Conservation (phyloP, 2,888 invertebrate species). For the Ditula angustiorana region DNA sequence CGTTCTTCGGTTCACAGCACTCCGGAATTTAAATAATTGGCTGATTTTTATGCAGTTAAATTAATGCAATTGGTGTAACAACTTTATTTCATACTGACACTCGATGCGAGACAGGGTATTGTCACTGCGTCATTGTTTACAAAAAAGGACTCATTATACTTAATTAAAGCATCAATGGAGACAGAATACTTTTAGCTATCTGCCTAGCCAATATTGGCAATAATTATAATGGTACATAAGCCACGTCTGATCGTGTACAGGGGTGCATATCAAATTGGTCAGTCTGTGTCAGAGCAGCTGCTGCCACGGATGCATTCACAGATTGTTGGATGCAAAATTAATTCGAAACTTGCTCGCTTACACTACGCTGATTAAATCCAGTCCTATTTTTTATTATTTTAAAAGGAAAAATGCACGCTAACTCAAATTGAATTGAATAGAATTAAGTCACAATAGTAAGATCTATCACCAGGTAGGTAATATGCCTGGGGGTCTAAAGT, state of each 20-base stretch:
- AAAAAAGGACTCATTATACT: not conserved
- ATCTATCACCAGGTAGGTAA: too few relatives aligned
- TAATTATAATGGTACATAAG: constrained; percentile 31
- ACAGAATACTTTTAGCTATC: constrained; percentile 8
- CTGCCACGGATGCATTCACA: constrained; percentile 68
- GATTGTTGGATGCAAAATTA: constrained; percentile 79
- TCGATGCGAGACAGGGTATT: constrained; percentile 51
- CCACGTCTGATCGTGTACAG: constrained; percentile 54
- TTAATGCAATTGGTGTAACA: constrained; percentile 80
- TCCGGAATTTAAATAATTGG: constrained; percentile 82
- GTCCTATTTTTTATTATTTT: constrained; percentile 18
- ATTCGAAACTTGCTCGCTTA: constrained; percentile 49
- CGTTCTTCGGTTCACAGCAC: constrained; percentile 73
- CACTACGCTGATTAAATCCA: constrained; percentile 34
- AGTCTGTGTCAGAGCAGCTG: constrained; percentile 70
- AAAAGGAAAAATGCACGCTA: too few relatives aligned
- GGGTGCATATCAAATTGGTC: constrained; percentile 81
- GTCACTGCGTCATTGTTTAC: constrained; percentile 41
- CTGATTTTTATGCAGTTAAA: constrained; percentile 84
- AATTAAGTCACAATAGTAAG: too few relatives aligned
- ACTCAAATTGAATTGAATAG: too few relatives aligned
- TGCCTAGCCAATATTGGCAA: constrained; percentile 26
- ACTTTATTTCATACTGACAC: constrained; percentile 64
- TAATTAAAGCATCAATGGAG: not conserved
- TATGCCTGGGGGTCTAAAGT: too few relatives aligned